A percentile compares a stretch with the other conserved stretches of the same genome.
phyloP scores from a whole-genome alignment of 2,797 vertebrate genomes.

The Sarcophilus harrisii region DNA sequence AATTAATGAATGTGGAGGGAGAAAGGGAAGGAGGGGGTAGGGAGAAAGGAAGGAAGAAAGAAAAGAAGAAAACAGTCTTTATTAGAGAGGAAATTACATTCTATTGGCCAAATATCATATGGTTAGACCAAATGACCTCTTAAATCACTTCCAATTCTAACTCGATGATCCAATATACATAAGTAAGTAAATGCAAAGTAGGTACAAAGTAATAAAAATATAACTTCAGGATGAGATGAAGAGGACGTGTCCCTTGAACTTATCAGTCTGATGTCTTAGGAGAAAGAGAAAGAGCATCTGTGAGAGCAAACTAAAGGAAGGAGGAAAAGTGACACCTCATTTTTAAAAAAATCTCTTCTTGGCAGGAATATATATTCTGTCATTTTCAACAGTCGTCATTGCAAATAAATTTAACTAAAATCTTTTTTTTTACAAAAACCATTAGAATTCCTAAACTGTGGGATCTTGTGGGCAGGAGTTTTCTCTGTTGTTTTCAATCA shows the following conservation, averaged over 20 bases:
- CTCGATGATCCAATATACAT: not conserved
- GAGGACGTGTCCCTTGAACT: not conserved
- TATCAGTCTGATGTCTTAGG: not conserved
- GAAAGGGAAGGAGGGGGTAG: accelerated
- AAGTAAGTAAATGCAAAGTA: not conserved
- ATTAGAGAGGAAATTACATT: not conserved
- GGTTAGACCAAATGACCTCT: not conserved
- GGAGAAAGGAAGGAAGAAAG: no score
- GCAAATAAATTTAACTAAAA: not conserved
- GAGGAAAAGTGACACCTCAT: not conserved
- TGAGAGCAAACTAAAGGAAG: not conserved
- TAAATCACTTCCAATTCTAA: not conserved
- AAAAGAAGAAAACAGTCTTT: no score
- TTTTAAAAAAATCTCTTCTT: not conserved
- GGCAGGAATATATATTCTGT: not conserved
- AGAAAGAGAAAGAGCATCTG: not conserved
- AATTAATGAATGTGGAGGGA: not conserved
- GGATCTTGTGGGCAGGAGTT: not conserved
- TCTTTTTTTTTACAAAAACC: not conserved
- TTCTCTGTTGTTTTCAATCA: not conserved
- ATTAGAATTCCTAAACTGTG: not conserved
- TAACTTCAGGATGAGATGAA: not conserved
- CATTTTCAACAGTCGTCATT: not conserved
- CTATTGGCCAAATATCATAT: not conserved
- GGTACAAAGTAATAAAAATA: not conserved